Conservation (phyloP, 2,797 vertebrate genomes). For the Girardinus metallicus region DNA sequence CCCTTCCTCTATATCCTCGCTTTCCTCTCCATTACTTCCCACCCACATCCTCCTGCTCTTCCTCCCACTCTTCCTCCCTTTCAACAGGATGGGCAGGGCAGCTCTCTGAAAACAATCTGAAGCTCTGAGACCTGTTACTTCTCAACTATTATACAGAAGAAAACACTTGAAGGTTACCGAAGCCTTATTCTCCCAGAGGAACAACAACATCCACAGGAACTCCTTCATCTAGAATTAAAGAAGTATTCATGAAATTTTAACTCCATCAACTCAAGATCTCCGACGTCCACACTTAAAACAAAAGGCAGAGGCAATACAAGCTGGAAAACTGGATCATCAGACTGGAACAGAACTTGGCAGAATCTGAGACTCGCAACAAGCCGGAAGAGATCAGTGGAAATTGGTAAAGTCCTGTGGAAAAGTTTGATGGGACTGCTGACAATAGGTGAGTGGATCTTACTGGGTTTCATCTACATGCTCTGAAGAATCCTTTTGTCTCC, state of each 20-base stretch:
- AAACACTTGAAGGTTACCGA: conserved; percentile 10
- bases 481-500: neutral
- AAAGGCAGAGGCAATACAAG: conserved; percentile 12
- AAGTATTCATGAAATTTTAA: conserved; percentile 5
- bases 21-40: conserved; percentile 49
- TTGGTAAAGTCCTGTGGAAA: conserved; percentile 58
- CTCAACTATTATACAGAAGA: conserved; percentile 10
- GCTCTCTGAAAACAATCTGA: conserved; percentile 67
- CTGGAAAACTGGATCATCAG: conserved; percentile 13
- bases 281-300: neutral
- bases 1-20: conserved; percentile 51
- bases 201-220: conserved; percentile 11
- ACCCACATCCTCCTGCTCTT: conserved; percentile 49
- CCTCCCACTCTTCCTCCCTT: conserved; percentile 45
- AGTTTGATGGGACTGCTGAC: conserved; percentile 77
- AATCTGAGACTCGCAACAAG: conserved; percentile 6
- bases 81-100: conserved; percentile 77
- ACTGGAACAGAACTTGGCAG: conserved; percentile 28
- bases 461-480: neutral
- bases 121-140: conserved; percentile 50
- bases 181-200: conserved; percentile 1
- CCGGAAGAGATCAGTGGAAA: conserved; percentile 48
- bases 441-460: conserved; percentile 56
- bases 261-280: neutral
- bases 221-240: conserved; percentile 1